Conservation (phyloP, 2,888 invertebrate genomes). For the Leptinotarsa peninsularis region DNA sequence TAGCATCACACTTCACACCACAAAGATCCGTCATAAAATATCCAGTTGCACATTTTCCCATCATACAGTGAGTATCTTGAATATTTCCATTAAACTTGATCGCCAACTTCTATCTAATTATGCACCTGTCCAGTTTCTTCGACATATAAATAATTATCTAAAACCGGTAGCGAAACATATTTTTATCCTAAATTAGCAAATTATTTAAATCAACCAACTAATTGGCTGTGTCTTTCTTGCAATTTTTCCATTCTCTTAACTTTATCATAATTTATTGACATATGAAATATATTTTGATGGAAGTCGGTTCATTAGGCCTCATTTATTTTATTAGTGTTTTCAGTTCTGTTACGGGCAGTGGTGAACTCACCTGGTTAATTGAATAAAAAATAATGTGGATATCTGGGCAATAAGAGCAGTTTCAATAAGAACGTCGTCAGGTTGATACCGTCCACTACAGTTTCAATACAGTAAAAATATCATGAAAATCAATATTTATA, state of each 20-base stretch:
- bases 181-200: constrained; percentile 50
- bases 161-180: constrained; percentile 52
- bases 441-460: no score
- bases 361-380: constrained; percentile 3
- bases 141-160: constrained; percentile 38
- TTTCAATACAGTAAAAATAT: no score
- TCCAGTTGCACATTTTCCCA: constrained; percentile 1
- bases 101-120: constrained; percentile 15
- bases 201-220: constrained; percentile 53
- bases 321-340: constrained; percentile 32
- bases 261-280: constrained; percentile 49
- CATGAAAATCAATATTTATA: no score
- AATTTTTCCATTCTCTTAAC: constrained; percentile 39
- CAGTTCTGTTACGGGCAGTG: constrained; percentile 19
- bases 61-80: background rate
- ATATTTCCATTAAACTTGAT: constrained; percentile 12
- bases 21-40: no score
- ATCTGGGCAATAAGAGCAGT: no score
- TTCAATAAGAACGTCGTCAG: no score
- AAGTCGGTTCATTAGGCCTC: constrained; percentile 42
- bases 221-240: constrained; percentile 43
- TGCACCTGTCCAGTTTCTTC: constrained; percentile 22
- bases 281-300: constrained; percentile 45
- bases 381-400: background rate
- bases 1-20: no score